These are phyloP conservation scores for Oxycera nigricornis DNA, from an alignment of 2,888 invertebrate genomes.

Conservation along the genomic window DNA sequence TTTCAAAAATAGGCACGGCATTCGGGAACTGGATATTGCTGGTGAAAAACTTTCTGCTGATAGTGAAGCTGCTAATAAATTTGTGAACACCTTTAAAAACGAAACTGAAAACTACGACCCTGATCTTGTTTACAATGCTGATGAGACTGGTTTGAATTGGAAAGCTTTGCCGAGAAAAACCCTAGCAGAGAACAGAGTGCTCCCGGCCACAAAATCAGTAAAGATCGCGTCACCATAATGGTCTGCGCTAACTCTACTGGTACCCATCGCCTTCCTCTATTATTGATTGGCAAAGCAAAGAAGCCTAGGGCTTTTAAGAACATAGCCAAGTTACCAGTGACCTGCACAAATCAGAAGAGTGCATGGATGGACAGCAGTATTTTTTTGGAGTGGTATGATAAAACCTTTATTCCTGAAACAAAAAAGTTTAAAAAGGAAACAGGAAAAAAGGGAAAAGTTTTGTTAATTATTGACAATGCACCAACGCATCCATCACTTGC, in stretches of 20 bases:
- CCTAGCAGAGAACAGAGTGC: too few species aligned
- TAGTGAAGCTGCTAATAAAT: too few species aligned
- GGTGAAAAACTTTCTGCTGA: too few species aligned
- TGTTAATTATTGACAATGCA: not conserved
- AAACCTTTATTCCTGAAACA: slow-evolving; percentile 8
- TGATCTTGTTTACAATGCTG: too few species aligned
- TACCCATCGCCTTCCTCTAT: slow-evolving; percentile 19
- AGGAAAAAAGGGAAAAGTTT: not conserved
- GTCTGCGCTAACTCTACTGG: slow-evolving; percentile 35
- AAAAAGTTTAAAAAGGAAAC: slow-evolving; percentile 1
- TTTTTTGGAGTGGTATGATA: slow-evolving; percentile 4
- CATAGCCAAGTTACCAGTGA: slow-evolving; percentile 30
- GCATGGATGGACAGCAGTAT: slow-evolving; percentile 27
- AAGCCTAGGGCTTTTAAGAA: slow-evolving; percentile 35
- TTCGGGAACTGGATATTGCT: too few species aligned
- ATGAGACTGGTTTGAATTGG: too few species aligned
- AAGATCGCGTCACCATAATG: slow-evolving; percentile 19
- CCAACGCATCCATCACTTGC: not conserved
- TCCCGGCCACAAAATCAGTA: not conserved
- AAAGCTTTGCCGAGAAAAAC: too few species aligned
- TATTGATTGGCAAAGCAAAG: slow-evolving; percentile 34
- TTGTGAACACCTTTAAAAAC: too few species aligned
- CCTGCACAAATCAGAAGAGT: slow-evolving; percentile 33
- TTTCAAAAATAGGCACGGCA: too few species aligned
- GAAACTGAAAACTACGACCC: too few species aligned